Conservation (phyloP, 2,797 vertebrate species). For the Aldrovandia affinis region DNA sequence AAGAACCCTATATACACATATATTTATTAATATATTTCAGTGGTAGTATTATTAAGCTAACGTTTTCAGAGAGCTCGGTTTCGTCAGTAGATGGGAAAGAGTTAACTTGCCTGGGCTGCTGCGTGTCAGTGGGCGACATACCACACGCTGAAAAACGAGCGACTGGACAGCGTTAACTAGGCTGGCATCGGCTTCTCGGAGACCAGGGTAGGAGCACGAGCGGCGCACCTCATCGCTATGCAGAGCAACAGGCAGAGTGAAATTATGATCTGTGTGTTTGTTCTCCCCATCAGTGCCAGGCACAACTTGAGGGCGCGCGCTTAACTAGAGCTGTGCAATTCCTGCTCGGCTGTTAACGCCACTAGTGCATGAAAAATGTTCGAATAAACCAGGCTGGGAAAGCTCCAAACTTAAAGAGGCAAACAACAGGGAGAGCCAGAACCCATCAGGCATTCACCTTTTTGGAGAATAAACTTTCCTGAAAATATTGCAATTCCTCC, state of each 20-base stretch:
- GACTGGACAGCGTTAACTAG: constrained; percentile 30
- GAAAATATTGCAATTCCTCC: not conserved
- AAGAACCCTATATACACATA: too few species aligned
- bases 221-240: constrained; percentile 68
- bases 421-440: constrained; percentile 38
- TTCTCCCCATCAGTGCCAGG: constrained; percentile 45
- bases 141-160: constrained; percentile 48
- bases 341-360: constrained; percentile 60
- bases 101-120: not conserved
- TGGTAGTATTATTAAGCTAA: not conserved
- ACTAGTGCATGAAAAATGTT: constrained; percentile 63
- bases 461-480: not conserved
- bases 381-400: constrained; percentile 43
- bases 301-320: constrained; percentile 61
- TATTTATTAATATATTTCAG: too few species aligned
- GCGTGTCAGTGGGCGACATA: not conserved
- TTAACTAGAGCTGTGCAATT: constrained; percentile 56
- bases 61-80: not conserved
- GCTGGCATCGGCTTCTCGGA: constrained; percentile 46
- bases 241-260: constrained; percentile 54
- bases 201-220: constrained; percentile 55
- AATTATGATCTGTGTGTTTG: constrained; percentile 61
- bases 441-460: not conserved
- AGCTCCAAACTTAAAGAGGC: constrained; percentile 48
- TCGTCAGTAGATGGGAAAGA: not conserved